Conservation (phyloP, 2,797 vertebrate genomes). For the Heliangelus exortis region DNA sequence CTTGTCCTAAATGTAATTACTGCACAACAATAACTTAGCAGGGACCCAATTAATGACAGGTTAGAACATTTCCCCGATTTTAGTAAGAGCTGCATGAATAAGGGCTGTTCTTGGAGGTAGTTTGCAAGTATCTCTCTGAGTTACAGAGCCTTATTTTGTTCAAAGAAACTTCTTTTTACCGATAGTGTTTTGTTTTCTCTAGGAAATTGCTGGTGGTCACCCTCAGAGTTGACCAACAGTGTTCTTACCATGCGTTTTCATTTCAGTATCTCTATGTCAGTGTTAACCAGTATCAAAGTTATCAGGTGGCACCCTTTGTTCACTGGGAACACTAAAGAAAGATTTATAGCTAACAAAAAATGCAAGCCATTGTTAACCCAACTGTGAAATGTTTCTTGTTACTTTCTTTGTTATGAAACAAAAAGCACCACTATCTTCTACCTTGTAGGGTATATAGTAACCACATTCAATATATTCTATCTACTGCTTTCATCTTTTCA, state of each 20-base stretch:
- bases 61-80: background rate
- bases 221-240: slow-evolving; percentile 22
- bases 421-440: slow-evolving; percentile 23
- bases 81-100: background rate
- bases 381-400: background rate
- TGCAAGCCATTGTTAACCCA: background rate
- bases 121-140: background rate
- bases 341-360: slow-evolving; percentile 49
- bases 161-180: background rate
- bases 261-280: slow-evolving; percentile 31
- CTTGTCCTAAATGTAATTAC: background rate
- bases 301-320: background rate
- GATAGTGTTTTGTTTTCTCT: slow-evolving; percentile 17
- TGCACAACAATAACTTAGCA: background rate
- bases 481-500: slow-evolving; percentile 42
- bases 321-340: background rate
- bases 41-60: background rate
- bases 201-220: background rate
- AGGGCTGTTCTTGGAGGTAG: background rate
- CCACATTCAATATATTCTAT: background rate
- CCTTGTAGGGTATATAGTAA: background rate
- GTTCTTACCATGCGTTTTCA: slow-evolving; percentile 21
- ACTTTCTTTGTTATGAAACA: slow-evolving; percentile 45
- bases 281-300: slow-evolving; percentile 30
- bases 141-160: background rate